These are phyloP conservation scores for Carcharodon carcharias DNA, from an alignment of 2,797 vertebrate genomes.

Conservation along the genomic window DNA sequence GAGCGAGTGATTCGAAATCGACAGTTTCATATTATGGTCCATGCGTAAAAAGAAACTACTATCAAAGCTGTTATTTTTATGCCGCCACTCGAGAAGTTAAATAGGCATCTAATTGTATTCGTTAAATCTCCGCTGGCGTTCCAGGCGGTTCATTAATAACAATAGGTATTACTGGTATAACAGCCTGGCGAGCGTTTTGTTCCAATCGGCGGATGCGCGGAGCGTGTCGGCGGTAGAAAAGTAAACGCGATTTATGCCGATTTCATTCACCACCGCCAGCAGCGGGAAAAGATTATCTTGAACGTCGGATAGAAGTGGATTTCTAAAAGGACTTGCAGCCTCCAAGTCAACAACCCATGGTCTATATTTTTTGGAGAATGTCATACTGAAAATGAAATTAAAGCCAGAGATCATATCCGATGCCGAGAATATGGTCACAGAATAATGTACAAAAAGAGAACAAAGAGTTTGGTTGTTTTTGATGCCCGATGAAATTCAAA, in stretches of 20 bases:
- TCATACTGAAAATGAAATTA: slow-evolving; percentile 97
- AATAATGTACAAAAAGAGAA: slow-evolving; percentile 99
- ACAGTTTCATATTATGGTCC: no score
- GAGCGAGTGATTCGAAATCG: no score
- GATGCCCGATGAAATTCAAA: slow-evolving; percentile 58
- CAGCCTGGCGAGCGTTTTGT: no score
- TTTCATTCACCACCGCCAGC: no score
- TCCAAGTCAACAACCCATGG: slow-evolving; percentile 92
- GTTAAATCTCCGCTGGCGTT: not conserved
- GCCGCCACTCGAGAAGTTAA: no score
- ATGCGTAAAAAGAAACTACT: no score
- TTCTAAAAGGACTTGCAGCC: slow-evolving; percentile 80
- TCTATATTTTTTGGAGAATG: slow-evolving; percentile 98
- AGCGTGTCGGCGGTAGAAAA: no score
- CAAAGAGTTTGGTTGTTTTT: slow-evolving; percentile 82
- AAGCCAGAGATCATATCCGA: slow-evolving; percentile 93
- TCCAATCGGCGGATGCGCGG: no score
- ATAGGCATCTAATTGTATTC: not conserved
- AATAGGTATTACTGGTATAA: no score
- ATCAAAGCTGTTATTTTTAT: not conserved
- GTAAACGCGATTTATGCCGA: no score
- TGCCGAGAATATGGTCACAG: slow-evolving; percentile 97
- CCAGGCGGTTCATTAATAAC: no score
- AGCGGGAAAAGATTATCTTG: not conserved
- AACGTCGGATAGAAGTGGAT: slow-evolving; percentile 65